phyloP scores from a whole-genome alignment of 2,797 vertebrate species.

The Artibeus jamaicensis region DNA sequence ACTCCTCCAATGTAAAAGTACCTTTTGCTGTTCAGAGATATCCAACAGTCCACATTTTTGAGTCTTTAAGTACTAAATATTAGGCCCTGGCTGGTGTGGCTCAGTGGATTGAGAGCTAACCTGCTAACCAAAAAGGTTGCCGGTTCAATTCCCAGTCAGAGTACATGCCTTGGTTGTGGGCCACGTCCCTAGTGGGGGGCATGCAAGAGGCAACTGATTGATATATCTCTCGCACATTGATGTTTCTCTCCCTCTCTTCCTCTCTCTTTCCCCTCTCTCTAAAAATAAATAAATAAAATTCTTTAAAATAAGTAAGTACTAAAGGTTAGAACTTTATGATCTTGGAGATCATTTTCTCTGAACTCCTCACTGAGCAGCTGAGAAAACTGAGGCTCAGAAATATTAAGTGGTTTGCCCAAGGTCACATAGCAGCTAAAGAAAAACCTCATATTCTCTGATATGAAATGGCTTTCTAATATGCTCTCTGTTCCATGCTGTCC shows the following conservation, averaged over 20 bases:
- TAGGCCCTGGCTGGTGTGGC: too few species aligned
- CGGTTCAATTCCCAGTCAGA: too few species aligned
- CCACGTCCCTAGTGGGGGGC: too few species aligned
- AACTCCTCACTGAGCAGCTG: neutral
- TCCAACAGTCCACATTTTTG: neutral
- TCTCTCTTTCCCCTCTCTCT: too few species aligned
- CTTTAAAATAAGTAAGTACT: neutral
- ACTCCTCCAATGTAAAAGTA: neutral
- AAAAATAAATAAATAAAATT: too few species aligned
- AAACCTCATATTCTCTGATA: neutral
- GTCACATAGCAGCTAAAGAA: neutral
- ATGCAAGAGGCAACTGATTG: too few species aligned
- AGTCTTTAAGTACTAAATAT: neutral
- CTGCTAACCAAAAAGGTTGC: too few species aligned
- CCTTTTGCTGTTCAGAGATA: neutral
- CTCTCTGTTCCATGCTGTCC: neutral
- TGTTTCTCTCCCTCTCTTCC: too few species aligned
- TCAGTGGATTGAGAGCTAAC: too few species aligned
- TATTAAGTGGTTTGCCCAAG: neutral
- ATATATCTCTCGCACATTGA: too few species aligned
- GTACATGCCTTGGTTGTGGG: too few species aligned
- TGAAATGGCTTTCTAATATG: neutral
- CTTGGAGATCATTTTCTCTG: slow-evolving; percentile 18
- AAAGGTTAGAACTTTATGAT: neutral
- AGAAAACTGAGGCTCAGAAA: neutral